A percentile compares a stretch with the other conserved stretches of the same genome.
Conservation (phyloP, 2,888 invertebrate genomes). For the Hypselothyrea guttata region DNA sequence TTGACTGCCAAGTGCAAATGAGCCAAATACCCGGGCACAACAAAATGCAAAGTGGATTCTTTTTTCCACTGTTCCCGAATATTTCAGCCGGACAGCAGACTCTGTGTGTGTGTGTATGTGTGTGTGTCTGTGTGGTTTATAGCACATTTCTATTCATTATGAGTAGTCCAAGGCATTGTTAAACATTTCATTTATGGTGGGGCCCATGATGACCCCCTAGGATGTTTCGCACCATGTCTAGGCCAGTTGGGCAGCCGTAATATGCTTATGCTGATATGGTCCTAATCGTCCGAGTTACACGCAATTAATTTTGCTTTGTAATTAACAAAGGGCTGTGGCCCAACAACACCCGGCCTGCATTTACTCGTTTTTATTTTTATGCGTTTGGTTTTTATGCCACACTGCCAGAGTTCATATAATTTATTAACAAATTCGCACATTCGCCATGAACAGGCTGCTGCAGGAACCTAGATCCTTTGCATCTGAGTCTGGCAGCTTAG, state of each 20-base stretch:
- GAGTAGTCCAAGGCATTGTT: slow-evolving; percentile 59
- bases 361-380: slow-evolving; percentile 54
- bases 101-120: neutral
- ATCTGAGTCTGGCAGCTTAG: slow-evolving; percentile 36
- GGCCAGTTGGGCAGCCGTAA: slow-evolving; percentile 28
- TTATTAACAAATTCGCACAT: slow-evolving; percentile 68
- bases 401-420: slow-evolving; percentile 59
- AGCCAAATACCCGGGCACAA: slow-evolving; percentile 56
- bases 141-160: slow-evolving; percentile 74
- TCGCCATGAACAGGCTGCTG: slow-evolving; percentile 12
- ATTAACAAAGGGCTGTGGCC: slow-evolving; percentile 54
- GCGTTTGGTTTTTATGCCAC: slow-evolving; percentile 56
- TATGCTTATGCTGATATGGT: slow-evolving; percentile 43
- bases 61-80: slow-evolving; percentile 5
- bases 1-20: slow-evolving; percentile 65
- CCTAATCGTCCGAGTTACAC: slow-evolving; percentile 71
- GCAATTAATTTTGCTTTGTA: slow-evolving; percentile 74
- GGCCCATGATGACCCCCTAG: slow-evolving; percentile 46
- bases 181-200: slow-evolving; percentile 68
- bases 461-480: slow-evolving; percentile 31
- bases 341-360: slow-evolving; percentile 18
- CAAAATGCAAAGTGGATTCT: slow-evolving; percentile 53
- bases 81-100: neutral
- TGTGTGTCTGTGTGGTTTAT: slow-evolving; percentile 53
- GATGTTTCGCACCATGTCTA: slow-evolving; percentile 3